Evolutionary conservation across 2,888 invertebrate species (phyloP).

Genomic region (Deilephila porcellus): DNA sequence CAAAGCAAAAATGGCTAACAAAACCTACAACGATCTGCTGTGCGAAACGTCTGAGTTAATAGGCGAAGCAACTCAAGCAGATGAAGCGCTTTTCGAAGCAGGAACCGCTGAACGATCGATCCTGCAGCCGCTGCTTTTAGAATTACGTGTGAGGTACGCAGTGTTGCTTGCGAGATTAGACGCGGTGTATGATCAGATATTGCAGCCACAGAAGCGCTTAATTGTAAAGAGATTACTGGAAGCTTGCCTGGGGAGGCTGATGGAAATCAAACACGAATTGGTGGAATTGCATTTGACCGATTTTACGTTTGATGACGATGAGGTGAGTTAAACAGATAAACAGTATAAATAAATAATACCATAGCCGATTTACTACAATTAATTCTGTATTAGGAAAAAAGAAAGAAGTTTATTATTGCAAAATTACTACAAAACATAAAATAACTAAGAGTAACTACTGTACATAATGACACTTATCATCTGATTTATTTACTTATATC

Average conservation of each 20-base stretch:
- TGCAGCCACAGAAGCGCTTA: slow-evolving; percentile 96
- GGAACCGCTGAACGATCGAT: slow-evolving; percentile 85
- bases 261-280: slow-evolving; percentile 95
- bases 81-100: slow-evolving; percentile 86
- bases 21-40: slow-evolving; percentile 89
- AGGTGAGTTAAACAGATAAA: slow-evolving; percentile 54
- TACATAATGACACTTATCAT: too few relatives aligned
- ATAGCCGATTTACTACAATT: too few relatives aligned
- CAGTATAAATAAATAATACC: too few relatives aligned
- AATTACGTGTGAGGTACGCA: slow-evolving; percentile 93
- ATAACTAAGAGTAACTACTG: too few relatives aligned
- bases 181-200: slow-evolving; percentile 93
- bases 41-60: slow-evolving; percentile 81
- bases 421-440: too few relatives aligned
- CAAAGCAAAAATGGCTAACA: slow-evolving; percentile 87
- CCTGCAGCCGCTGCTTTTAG: slow-evolving; percentile 86
- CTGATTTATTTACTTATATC: too few relatives aligned
- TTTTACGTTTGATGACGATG: slow-evolving; percentile 93
- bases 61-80: slow-evolving; percentile 85
- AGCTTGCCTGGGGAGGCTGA: slow-evolving; percentile 90
- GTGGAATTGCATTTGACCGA: slow-evolving; percentile 94
- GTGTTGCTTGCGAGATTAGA: slow-evolving; percentile 90
- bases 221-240: slow-evolving; percentile 91
- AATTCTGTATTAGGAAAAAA: too few relatives aligned
- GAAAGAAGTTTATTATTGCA: too few relatives aligned